Conservation (phyloP, 2,113 vertebrate genomes). For the Nanorana parkeri region DNA sequence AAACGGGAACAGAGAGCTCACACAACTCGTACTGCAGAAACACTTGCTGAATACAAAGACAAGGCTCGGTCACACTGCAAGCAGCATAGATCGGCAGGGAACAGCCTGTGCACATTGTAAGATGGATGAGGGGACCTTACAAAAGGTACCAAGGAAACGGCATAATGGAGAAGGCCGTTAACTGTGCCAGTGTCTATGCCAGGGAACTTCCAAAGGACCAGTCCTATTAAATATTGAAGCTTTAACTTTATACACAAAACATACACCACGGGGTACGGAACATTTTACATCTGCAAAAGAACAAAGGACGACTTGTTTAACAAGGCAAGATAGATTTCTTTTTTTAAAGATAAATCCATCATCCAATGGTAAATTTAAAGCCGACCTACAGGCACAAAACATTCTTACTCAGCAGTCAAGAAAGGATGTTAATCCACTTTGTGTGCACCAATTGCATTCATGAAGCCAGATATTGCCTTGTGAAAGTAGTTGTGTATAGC, state of each 20-base stretch:
- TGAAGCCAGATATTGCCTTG: too few relatives aligned
- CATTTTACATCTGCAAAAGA: neutral
- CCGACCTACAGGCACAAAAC: too few relatives aligned
- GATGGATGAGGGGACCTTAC: slow-evolving; percentile 25
- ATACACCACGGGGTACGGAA: neutral
- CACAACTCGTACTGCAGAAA: neutral
- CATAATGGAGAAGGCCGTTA: slow-evolving; percentile 5
- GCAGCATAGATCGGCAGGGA: slow-evolving; percentile 38
- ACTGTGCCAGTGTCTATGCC: slow-evolving; percentile 31
- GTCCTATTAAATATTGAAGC: neutral
- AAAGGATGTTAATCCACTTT: too few relatives aligned
- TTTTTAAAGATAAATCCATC: too few relatives aligned
- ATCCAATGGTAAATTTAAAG: too few relatives aligned
- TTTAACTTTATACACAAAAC: neutral
- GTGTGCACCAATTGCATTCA: too few relatives aligned
- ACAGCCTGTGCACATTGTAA: slow-evolving; percentile 30
- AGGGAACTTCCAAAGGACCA: neutral
- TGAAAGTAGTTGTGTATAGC: too few relatives aligned
- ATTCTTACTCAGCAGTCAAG: too few relatives aligned
- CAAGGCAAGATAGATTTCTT: neutral
- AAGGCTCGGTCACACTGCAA: neutral
- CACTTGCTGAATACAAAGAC: slow-evolving; percentile 33
- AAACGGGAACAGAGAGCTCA: neutral
- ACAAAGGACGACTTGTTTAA: neutral
- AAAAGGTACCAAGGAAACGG: slow-evolving; percentile 41